A percentile compares a stretch with the other conserved stretches of the same genome.
Evolutionary conservation across 2,888 invertebrate genomes (phyloP).

Genomic region (Diaphora mendica): DNA sequence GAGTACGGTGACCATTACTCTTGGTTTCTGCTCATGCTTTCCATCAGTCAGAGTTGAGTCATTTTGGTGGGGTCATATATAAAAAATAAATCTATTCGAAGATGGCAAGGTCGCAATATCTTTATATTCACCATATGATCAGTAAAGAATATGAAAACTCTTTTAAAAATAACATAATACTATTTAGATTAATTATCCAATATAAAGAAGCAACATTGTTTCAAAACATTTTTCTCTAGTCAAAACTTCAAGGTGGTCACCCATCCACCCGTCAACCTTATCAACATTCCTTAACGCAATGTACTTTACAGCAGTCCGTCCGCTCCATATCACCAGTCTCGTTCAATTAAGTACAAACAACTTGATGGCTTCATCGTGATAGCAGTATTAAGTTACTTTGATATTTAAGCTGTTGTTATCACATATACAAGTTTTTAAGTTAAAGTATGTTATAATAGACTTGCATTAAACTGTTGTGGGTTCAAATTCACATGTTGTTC

Average conservation of each 20-base stretch:
- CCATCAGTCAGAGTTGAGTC: too few relatives aligned
- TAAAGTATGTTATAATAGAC: background rate
- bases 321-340: constrained; percentile 10
- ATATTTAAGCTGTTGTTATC: background rate
- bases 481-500: too few relatives aligned
- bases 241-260: constrained; percentile 15
- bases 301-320: background rate
- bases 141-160: background rate
- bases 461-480: too few relatives aligned
- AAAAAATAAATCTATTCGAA: too few relatives aligned
- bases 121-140: too few relatives aligned
- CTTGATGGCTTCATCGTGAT: constrained; percentile 12
- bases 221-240: background rate
- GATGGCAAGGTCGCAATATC: too few relatives aligned
- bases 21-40: too few relatives aligned
- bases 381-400: constrained; percentile 1
- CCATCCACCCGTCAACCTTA: constrained; percentile 11
- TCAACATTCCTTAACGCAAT: constrained; percentile 17
- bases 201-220: background rate
- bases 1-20: too few relatives aligned
- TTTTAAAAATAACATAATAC: background rate
- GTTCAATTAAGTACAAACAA: constrained; percentile 1
- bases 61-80: too few relatives aligned
- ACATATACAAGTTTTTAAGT: background rate
- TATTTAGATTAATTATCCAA: background rate